Conservation (phyloP, 2,888 invertebrate genomes). For the Ganaspis brasiliensis region DNA sequence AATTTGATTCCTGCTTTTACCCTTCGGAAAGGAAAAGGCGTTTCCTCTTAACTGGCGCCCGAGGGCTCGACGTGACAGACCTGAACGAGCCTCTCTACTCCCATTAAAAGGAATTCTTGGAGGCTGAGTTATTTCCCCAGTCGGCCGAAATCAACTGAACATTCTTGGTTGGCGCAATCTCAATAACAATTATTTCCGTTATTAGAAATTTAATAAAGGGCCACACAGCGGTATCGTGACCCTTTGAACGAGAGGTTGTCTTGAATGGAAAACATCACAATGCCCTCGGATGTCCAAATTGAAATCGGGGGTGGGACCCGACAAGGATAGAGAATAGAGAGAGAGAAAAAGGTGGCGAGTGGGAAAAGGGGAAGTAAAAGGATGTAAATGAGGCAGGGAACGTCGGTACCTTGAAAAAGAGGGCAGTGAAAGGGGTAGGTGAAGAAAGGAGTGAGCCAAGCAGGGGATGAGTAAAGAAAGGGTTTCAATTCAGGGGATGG, state of each 20-base stretch:
- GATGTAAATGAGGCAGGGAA: constrained; percentile 26
- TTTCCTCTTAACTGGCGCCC: constrained; percentile 28
- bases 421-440: no score
- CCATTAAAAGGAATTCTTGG: constrained; percentile 37
- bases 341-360: no score
- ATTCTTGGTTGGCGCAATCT: constrained; percentile 62
- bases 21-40: constrained; percentile 8
- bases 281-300: constrained; percentile 9
- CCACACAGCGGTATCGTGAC: not conserved
- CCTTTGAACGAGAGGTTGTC: not conserved
- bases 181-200: constrained; percentile 78
- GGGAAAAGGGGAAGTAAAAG: not conserved
- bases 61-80: constrained; percentile 32
- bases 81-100: constrained; percentile 5
- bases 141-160: constrained; percentile 47
- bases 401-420: not conserved
- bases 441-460: not conserved
- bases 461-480: not conserved
- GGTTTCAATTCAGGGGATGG: not conserved
- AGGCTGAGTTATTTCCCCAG: constrained; percentile 1
- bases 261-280: constrained; percentile 14
- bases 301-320: no score
- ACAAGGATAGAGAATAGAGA: no score
- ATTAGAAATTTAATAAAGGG: constrained; percentile 78
- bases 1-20: constrained; percentile 35